Conservation (phyloP, 2,797 vertebrate genomes). For the Gymnoscopelus microlampas region DNA sequence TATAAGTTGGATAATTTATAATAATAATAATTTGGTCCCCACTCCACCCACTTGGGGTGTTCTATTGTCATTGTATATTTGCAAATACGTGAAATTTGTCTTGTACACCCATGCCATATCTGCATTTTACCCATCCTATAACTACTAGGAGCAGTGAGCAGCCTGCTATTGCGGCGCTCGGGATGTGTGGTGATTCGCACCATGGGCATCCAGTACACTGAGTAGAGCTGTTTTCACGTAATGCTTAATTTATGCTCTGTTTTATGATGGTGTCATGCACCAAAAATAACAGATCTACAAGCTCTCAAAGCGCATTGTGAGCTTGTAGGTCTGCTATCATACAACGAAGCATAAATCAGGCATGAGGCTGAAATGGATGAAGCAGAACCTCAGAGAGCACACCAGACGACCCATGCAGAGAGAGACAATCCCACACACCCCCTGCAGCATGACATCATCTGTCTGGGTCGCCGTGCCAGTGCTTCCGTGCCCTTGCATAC, state of each 20-base stretch:
- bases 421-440: slow-evolving; percentile 54
- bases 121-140: too few species aligned
- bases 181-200: slow-evolving; percentile 28
- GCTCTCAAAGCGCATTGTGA: too few species aligned
- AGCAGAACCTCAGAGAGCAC: slow-evolving; percentile 7
- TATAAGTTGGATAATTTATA: too few species aligned
- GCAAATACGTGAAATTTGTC: neutral
- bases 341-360: neutral
- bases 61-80: too few species aligned
- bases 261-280: too few species aligned
- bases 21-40: too few species aligned
- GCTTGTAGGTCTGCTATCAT: neutral
- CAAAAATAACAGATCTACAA: too few species aligned
- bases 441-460: slow-evolving; percentile 70
- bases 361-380: neutral
- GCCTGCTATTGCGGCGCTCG: too few species aligned
- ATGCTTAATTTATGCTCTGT: neutral
- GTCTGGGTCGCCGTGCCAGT: slow-evolving; percentile 59
- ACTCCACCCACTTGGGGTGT: too few species aligned
- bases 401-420: slow-evolving; percentile 52
- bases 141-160: too few species aligned
- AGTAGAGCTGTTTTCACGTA: slow-evolving; percentile 17
- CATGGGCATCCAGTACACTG: slow-evolving; percentile 25
- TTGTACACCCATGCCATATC: too few species aligned
- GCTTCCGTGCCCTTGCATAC: slow-evolving; percentile 45